Percentiles rank a stretch among this genome's conserved stretches.
phyloP scores from a whole-genome alignment of 1,140 invertebrate genomes.

The Zaprionus ghesquierei region DNA sequence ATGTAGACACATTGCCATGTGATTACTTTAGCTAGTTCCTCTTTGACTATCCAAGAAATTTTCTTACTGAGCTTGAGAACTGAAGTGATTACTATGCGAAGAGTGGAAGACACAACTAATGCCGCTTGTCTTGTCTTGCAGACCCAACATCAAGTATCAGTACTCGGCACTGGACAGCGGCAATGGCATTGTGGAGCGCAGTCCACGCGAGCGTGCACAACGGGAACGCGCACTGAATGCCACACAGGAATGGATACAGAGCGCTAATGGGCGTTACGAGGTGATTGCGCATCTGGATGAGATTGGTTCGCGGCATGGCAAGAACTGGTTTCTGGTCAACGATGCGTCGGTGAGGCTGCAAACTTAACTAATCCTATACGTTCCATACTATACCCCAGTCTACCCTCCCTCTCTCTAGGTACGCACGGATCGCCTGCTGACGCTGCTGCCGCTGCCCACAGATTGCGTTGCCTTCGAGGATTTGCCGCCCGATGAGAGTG shows the following conservation, averaged over 20 bases:
- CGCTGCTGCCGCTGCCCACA: constrained; percentile 87
- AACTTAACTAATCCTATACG: background rate
- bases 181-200: constrained; percentile 85
- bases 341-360: constrained; percentile 84
- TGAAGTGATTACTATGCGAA: background rate
- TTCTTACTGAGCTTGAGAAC: constrained; percentile 6
- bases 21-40: constrained; percentile 16
- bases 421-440: constrained; percentile 90
- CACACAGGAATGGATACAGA: constrained; percentile 87
- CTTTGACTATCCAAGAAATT: constrained; percentile 21
- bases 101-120: background rate
- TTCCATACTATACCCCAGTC: background rate
- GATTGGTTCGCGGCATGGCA: constrained; percentile 91
- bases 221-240: constrained; percentile 86
- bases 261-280: constrained; percentile 87
- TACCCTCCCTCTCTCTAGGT: constrained; percentile 46
- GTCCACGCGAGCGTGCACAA: constrained; percentile 86
- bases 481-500: constrained; percentile 83
- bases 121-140: constrained; percentile 34
- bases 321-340: constrained; percentile 94
- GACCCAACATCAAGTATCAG: constrained; percentile 84
- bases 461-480: constrained; percentile 84
- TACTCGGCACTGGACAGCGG: constrained; percentile 87
- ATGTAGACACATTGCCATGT: constrained; percentile 12
- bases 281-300: constrained; percentile 90